Evolutionary conservation across 2,888 invertebrate genomes (phyloP).

Genomic region (Melieria picta): DNA sequence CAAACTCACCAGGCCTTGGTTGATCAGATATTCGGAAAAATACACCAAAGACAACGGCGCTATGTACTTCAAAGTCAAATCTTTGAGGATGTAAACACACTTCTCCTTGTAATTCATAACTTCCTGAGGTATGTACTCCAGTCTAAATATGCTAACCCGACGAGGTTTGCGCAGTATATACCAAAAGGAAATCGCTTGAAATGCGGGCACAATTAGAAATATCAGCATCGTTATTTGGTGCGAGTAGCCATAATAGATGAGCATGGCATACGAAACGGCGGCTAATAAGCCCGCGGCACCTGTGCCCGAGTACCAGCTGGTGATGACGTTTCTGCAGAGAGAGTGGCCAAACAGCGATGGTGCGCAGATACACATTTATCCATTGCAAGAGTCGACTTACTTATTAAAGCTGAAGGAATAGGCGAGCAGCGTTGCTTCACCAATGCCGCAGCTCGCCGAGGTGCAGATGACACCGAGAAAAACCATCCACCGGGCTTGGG

Average conservation of each 20-base stretch:
- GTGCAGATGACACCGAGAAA: constrained; percentile 75
- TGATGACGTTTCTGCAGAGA: constrained; percentile 72
- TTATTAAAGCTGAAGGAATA: constrained; percentile 75
- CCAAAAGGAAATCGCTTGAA: constrained; percentile 71
- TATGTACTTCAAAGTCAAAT: constrained; percentile 73
- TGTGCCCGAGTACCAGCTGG: constrained; percentile 84
- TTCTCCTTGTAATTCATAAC: constrained; percentile 65
- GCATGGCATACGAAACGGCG: constrained; percentile 75
- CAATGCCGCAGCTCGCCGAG: constrained; percentile 77
- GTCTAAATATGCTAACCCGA: neutral
- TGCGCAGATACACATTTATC: neutral
- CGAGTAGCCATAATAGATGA: constrained; percentile 70
- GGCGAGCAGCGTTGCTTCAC: constrained; percentile 78
- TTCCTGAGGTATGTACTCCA: constrained; percentile 17
- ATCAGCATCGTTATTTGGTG: constrained; percentile 71
- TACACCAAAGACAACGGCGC: constrained; percentile 78
- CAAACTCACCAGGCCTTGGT: constrained; percentile 77
- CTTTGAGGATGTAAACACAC: constrained; percentile 66
- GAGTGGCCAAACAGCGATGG: neutral
- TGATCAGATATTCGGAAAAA: constrained; percentile 83
- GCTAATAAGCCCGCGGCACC: constrained; percentile 81
- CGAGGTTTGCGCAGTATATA: constrained; percentile 62
- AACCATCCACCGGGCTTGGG: constrained; percentile 69
- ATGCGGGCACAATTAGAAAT: constrained; percentile 75
- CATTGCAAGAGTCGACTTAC: constrained; percentile 58